These are phyloP conservation scores for Amphibalanus amphitrite DNA, from an alignment of 1,140 invertebrate genomes.

Conservation along the genomic window DNA sequence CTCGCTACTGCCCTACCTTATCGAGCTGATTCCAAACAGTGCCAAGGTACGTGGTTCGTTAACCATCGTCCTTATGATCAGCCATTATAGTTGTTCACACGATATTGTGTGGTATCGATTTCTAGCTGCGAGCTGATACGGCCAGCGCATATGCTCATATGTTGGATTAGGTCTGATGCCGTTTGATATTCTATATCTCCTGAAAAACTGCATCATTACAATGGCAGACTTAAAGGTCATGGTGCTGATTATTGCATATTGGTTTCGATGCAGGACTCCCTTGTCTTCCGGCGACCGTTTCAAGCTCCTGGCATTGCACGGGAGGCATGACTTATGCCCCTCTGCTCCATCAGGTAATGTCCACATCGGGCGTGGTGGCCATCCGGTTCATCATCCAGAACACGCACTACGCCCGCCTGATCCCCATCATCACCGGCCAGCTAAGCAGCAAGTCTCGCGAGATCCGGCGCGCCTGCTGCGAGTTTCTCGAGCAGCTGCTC, in stretches of 20 bases:
- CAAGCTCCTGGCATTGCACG: neutral
- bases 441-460: conserved; percentile 75
- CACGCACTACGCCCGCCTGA: conserved; percentile 62
- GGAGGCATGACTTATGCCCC: neutral
- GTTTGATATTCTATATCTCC: neutral
- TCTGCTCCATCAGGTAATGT: conserved; percentile 48
- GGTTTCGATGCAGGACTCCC: no score
- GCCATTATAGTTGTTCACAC: no score
- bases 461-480: conserved; percentile 61
- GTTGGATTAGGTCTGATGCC: neutral
- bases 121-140: neutral
- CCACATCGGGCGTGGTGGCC: conserved; percentile 68
- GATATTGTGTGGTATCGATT: neutral
- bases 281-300: no score
- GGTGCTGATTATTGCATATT: no score
- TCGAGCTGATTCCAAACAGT: conserved; percentile 85
- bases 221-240: no score
- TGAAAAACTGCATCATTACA: no score
- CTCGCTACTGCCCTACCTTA: conserved; percentile 57
- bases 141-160: neutral
- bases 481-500: conserved; percentile 67
- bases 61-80: neutral
- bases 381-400: conserved; percentile 77
- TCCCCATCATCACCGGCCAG: conserved; percentile 68
- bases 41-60: conserved; percentile 51